phyloP scores from a whole-genome alignment of 2,888 invertebrate species.

The Drosophila siamana region DNA sequence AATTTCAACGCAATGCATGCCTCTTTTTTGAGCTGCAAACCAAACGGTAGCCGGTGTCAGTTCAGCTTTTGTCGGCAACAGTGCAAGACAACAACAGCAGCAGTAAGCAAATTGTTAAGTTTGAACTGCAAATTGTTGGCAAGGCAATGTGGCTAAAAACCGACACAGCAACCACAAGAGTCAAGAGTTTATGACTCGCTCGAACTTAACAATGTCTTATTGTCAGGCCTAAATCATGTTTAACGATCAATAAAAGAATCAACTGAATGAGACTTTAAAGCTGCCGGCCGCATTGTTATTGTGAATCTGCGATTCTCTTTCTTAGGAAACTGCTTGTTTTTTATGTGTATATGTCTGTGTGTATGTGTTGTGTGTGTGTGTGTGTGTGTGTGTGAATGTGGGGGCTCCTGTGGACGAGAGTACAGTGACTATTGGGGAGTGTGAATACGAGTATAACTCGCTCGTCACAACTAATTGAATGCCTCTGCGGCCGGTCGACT shows the following conservation, averaged over 20 bases:
- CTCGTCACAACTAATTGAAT: constrained; percentile 59
- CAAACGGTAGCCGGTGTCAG: constrained; percentile 54
- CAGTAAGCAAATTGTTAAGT: constrained; percentile 69
- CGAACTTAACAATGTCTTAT: constrained; percentile 75
- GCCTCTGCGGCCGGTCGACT: constrained; percentile 53
- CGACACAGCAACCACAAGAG: constrained; percentile 50
- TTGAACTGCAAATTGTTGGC: constrained; percentile 56
- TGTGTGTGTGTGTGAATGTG: constrained; percentile 10
- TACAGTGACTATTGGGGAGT: constrained; percentile 38
- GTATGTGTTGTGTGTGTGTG: constrained; percentile 46
- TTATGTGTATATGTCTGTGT: too few species aligned
- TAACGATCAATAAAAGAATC: constrained; percentile 77
- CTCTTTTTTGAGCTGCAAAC: constrained; percentile 38
- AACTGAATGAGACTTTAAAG: constrained; percentile 22
- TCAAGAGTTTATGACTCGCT: constrained; percentile 38
- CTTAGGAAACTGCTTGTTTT: constrained; percentile 63
- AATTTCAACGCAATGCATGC: constrained; percentile 21
- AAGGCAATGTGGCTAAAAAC: constrained; percentile 44
- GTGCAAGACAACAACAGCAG: constrained; percentile 44
- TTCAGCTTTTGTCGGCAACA: constrained; percentile 57
- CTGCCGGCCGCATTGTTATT: constrained; percentile 32
- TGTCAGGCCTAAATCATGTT: constrained; percentile 79
- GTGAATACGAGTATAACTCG: constrained; percentile 34
- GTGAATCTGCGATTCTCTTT: constrained; percentile 50
- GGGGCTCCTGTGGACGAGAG: constrained; percentile 43